Evolutionary conservation across 2,888 invertebrate species (phyloP).

Genomic region (Conomelus anceps): DNA sequence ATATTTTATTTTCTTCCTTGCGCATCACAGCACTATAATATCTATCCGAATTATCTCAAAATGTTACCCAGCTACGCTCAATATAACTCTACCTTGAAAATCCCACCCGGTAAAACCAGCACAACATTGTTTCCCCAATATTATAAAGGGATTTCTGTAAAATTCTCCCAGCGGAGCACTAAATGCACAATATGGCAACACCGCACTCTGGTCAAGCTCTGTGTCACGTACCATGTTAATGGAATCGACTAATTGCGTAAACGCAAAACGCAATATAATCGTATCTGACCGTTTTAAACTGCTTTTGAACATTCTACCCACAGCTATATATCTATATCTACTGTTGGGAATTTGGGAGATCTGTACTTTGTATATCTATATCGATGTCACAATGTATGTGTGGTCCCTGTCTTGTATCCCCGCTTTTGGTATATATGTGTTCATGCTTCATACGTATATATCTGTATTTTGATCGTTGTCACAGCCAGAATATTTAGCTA

Average conservation of each 20-base stretch:
- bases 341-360: background rate
- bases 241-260: background rate
- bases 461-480: no score
- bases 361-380: no score
- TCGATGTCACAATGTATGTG: no score
- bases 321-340: background rate
- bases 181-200: background rate
- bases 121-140: background rate
- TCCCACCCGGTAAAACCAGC: background rate
- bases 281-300: background rate
- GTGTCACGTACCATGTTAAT: background rate
- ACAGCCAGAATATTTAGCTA: no score
- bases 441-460: no score
- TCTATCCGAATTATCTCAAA: no score
- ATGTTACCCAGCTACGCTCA: no score
- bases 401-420: no score
- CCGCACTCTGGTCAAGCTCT: background rate
- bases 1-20: no score
- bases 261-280: background rate
- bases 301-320: background rate
- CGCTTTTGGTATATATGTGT: no score
- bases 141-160: background rate
- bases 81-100: no score
- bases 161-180: background rate
- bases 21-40: no score